Conservation (phyloP, 2,113 vertebrate genomes). For the Thalassarche chlororhynchos region DNA sequence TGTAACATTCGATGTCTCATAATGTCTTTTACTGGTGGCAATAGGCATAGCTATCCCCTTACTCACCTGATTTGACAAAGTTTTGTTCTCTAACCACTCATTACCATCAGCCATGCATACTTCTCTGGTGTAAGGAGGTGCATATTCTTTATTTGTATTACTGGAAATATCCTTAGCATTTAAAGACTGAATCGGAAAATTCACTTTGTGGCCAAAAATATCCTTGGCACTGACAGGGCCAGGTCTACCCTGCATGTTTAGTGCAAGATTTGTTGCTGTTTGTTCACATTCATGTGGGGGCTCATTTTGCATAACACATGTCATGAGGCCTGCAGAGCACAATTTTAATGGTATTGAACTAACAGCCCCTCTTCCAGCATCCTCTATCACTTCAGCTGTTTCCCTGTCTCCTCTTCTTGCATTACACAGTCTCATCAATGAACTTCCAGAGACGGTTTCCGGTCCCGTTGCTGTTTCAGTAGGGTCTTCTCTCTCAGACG, state of each 20-base stretch:
- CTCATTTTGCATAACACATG: slow-evolving; percentile 17
- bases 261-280: slow-evolving; percentile 17
- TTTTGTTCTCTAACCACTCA: neutral
- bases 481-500: neutral
- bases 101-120: neutral
- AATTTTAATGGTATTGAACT: slow-evolving; percentile 22
- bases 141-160: slow-evolving; percentile 21
- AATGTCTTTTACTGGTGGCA: neutral
- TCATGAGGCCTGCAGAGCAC: slow-evolving; percentile 48
- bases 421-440: neutral
- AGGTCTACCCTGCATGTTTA: slow-evolving; percentile 48
- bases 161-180: neutral
- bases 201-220: slow-evolving; percentile 41
- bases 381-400: neutral
- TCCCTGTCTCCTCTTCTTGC: neutral
- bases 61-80: neutral
- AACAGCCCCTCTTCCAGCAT: neutral
- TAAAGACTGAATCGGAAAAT: neutral
- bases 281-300: neutral
- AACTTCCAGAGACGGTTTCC: slow-evolving; percentile 1
- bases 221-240: slow-evolving; percentile 58
- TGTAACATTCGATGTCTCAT: neutral
- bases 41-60: neutral
- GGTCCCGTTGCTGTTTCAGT: neutral
- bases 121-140: neutral